A percentile compares a stretch with the other conserved stretches of the same genome.
Evolutionary conservation across 2,797 vertebrate species (phyloP).

Genomic region (Microtus californicus): DNA sequence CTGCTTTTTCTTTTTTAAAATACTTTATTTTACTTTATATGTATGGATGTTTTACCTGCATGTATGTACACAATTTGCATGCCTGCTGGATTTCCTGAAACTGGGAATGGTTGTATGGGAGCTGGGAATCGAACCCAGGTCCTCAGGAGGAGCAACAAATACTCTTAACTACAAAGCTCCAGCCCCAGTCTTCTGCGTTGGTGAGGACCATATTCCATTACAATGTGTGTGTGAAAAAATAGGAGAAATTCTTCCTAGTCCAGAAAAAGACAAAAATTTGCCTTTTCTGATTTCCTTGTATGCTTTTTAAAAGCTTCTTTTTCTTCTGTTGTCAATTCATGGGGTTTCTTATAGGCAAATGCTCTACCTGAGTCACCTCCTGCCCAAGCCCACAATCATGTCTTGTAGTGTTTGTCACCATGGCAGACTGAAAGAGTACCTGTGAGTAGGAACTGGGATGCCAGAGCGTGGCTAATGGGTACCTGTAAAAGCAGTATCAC

Average conservation of each 20-base stretch:
- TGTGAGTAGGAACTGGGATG: neutral
- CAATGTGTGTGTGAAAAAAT: neutral
- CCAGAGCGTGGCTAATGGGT: neutral
- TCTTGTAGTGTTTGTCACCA: constrained; percentile 34
- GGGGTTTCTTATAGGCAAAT: neutral
- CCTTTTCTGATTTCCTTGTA: neutral
- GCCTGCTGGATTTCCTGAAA: neutral
- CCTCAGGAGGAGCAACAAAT: neutral
- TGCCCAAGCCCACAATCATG: neutral
- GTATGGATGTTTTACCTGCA: neutral
- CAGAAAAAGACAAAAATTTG: constrained; percentile 47
- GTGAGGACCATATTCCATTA: neutral
- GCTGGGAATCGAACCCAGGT: neutral
- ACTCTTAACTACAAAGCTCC: neutral
- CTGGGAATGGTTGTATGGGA: neutral
- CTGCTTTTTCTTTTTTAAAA: neutral
- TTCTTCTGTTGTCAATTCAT: neutral
- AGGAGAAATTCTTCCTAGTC: neutral
- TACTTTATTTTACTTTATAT: neutral
- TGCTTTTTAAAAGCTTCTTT: neutral
- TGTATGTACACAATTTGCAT: neutral
- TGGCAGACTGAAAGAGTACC: neutral
- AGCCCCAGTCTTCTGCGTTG: neutral
- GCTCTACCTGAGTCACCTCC: neutral
- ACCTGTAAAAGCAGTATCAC: neutral